These are phyloP conservation scores for Drosophila asahinai DNA, from an alignment of 1,140 invertebrate genomes.

Conservation along the genomic window DNA sequence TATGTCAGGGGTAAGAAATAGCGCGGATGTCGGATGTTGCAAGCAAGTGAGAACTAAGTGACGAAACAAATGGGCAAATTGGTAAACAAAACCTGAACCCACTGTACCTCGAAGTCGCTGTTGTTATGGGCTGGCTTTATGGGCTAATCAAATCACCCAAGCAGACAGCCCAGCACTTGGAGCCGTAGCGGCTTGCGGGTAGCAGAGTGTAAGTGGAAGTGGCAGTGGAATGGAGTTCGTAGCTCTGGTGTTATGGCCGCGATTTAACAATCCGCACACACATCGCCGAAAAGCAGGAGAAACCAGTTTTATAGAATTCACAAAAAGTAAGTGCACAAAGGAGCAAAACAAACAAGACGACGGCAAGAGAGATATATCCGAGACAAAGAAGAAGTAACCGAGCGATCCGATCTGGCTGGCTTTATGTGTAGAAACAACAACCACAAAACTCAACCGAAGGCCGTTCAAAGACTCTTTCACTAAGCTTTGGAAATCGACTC, in stretches of 20 bases:
- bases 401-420: constrained; percentile 17
- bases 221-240: constrained; percentile 33
- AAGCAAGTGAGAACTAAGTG: constrained; percentile 33
- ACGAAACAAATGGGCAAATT: constrained; percentile 44
- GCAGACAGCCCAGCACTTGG: constrained; percentile 32
- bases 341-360: constrained; percentile 51
- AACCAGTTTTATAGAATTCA: constrained; percentile 67
- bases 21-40: constrained; percentile 15
- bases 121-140: constrained; percentile 36
- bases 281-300: constrained; percentile 39
- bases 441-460: constrained; percentile 34
- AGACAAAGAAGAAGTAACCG: constrained; percentile 43
- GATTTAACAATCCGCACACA: constrained; percentile 38
- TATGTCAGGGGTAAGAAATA: constrained; percentile 6
- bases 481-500: constrained; percentile 21
- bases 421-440: constrained; percentile 17
- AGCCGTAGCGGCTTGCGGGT: neutral
- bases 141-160: constrained; percentile 52
- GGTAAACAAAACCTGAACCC: constrained; percentile 36
- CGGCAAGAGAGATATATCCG: constrained; percentile 23
- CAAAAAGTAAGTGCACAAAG: constrained; percentile 61
- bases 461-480: constrained; percentile 52
- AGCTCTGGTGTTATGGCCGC: constrained; percentile 27
- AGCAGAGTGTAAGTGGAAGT: constrained; percentile 2
- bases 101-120: constrained; percentile 35